These are phyloP conservation scores for Dasypus novemcinctus DNA, from an alignment of 2,113 vertebrate genomes.

Conservation along the genomic window DNA sequence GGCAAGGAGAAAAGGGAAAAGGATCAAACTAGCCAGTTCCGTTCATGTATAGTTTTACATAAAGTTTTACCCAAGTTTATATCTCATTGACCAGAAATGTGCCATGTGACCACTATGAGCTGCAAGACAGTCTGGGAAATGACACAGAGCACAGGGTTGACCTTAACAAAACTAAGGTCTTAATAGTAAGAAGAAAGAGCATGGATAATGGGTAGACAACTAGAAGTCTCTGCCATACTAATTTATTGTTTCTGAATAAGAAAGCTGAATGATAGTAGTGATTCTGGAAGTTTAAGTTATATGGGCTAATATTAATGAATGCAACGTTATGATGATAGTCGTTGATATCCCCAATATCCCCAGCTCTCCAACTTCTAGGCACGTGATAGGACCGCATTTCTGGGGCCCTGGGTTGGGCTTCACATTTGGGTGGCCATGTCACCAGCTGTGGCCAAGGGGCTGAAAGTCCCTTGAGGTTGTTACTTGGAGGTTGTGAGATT, in stretches of 20 bases:
- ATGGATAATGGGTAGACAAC: neutral
- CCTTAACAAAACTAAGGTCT: neutral
- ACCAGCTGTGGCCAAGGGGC: neutral
- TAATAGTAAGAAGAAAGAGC: neutral
- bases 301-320: neutral
- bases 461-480: too few relatives aligned
- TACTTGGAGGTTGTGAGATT: too few relatives aligned
- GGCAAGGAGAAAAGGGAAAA: neutral
- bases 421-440: neutral
- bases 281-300: neutral
- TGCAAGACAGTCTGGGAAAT: neutral
- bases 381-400: neutral
- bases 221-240: neutral
- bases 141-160: rapidly evolving
- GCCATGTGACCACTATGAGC: too few relatives aligned
- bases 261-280: neutral
- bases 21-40: neutral
- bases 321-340: neutral
- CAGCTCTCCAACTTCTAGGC: neutral
- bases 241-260: neutral
- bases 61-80: neutral
- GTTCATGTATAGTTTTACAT: neutral
- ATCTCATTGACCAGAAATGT: neutral
- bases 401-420: neutral
- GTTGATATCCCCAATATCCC: neutral